Evolutionary conservation across 2,113 vertebrate genomes (phyloP).

Genomic region (Mus musculus): DNA sequence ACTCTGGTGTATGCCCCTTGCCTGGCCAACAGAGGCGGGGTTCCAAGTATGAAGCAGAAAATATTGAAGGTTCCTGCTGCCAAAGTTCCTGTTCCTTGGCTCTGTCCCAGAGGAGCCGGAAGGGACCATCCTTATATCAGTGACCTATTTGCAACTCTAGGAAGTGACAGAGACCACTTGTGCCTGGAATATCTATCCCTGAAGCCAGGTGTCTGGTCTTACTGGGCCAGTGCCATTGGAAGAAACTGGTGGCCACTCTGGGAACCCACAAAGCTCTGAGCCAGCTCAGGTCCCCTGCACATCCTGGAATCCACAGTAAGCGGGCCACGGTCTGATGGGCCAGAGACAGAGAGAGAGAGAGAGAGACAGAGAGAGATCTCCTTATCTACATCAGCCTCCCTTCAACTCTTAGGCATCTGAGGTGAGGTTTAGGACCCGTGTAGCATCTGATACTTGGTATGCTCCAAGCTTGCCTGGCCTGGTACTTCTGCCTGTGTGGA

Average conservation of each 20-base stretch:
- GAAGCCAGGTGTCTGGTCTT: neutral
- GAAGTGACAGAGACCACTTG: neutral
- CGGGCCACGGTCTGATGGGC: neutral
- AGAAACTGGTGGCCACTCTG: neutral
- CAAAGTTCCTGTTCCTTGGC: neutral
- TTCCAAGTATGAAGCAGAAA: neutral
- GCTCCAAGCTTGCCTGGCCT: neutral
- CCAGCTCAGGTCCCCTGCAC: neutral
- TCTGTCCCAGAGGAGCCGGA: neutral
- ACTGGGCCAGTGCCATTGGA: neutral
- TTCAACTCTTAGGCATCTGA: neutral
- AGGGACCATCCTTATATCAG: neutral
- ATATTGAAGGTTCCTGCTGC: neutral
- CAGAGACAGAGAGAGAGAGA: too few species aligned
- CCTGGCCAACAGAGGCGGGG: neutral
- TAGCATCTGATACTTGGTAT: neutral
- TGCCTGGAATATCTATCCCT: neutral
- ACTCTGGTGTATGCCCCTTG: constrained; percentile 60
- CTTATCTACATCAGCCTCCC: neutral
- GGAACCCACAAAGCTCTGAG: neutral
- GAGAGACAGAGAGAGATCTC: neutral
- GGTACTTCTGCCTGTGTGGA: neutral
- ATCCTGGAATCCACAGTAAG: accelerated
- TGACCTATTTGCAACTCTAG: neutral
- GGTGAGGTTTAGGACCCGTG: neutral